Evolutionary conservation across 2,888 invertebrate genomes (phyloP).

Genomic region (Desoria tigrina): DNA sequence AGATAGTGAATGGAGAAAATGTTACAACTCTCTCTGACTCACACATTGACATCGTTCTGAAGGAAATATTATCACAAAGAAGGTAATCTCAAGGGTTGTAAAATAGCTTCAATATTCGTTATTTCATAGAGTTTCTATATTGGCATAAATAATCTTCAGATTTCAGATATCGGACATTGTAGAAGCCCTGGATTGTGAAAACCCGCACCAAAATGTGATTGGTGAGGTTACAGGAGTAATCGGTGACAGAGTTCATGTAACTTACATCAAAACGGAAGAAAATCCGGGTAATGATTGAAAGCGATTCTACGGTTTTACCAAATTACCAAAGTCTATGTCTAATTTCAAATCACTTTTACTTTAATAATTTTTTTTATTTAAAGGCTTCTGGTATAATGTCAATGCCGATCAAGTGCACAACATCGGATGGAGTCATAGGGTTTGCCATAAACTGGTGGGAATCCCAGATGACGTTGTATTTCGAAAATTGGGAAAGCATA

Average conservation of each 20-base stretch:
- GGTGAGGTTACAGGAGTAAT: slow-evolving; percentile 22
- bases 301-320: neutral
- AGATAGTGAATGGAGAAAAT: neutral
- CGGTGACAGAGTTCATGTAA: slow-evolving; percentile 37
- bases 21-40: neutral
- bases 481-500: neutral
- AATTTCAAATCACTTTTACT: neutral
- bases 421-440: slow-evolving; percentile 40
- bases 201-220: neutral
- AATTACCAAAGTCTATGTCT: neutral
- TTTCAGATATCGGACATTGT: slow-evolving; percentile 18
- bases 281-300: slow-evolving; percentile 24
- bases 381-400: slow-evolving; percentile 36
- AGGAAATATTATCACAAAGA: neutral
- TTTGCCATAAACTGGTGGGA: slow-evolving; percentile 28
- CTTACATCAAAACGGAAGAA: slow-evolving; percentile 14
- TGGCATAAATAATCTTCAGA: too few species aligned
- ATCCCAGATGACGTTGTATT: slow-evolving; percentile 5
- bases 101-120: too few species aligned
- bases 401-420: slow-evolving; percentile 31
- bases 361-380: slow-evolving; percentile 6
- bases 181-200: slow-evolving; percentile 29
- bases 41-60: neutral
- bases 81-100: neutral
- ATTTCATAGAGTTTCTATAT: too few species aligned